These are phyloP conservation scores for Ictalurus punctatus DNA, from an alignment of 2,113 vertebrate genomes.

Conservation along the genomic window DNA sequence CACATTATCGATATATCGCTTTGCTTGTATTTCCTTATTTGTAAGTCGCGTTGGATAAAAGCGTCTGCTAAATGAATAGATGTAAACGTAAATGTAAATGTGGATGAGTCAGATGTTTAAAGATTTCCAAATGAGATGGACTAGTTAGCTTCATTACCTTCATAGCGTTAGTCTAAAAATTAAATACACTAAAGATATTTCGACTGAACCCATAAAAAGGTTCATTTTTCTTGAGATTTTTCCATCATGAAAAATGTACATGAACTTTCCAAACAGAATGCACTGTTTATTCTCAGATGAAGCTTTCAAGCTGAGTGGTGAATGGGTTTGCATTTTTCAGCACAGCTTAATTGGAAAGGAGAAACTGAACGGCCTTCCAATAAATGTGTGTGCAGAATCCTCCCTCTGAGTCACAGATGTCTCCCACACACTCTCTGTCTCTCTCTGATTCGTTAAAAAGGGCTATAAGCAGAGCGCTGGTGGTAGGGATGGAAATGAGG, in stretches of 20 bases:
- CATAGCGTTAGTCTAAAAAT: background rate
- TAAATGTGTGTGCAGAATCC: conserved; percentile 48
- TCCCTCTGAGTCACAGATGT: conserved; percentile 40
- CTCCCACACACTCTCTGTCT: conserved; percentile 44
- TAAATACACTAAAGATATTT: background rate
- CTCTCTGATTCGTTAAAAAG: conserved; percentile 48
- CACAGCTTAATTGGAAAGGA: conserved; percentile 46
- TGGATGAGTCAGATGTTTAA: background rate
- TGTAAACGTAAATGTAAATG: background rate
- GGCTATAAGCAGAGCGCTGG: conserved; percentile 54
- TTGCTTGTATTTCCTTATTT: no score
- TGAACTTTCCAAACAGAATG: background rate
- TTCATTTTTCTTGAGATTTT: background rate
- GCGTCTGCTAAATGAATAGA: no score
- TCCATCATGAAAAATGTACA: background rate
- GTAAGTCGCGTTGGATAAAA: no score
- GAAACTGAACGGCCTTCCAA: conserved; percentile 46
- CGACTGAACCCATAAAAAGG: background rate
- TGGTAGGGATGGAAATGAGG: conserved; percentile 48
- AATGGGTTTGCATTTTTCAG: conserved; percentile 38
- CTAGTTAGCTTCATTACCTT: background rate
- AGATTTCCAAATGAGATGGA: background rate
- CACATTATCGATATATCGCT: no score
- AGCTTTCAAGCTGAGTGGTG: conserved; percentile 14
- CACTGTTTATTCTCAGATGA: background rate